Evolutionary conservation across 2,797 vertebrate genomes (phyloP).

Genomic region (Sebastolobus altivelis): DNA sequence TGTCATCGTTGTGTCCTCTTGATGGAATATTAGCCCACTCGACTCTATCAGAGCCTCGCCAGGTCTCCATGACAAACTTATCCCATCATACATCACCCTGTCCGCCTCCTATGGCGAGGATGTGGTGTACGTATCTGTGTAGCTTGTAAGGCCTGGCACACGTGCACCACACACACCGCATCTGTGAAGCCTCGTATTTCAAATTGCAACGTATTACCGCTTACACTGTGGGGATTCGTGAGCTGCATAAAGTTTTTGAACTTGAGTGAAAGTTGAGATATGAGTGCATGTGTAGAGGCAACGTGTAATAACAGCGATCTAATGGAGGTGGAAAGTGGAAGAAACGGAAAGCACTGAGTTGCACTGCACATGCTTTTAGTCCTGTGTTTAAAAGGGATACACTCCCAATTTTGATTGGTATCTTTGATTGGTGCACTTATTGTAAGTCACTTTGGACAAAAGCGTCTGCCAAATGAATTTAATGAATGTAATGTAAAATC

Average conservation of each 20-base stretch:
- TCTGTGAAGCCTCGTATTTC: constrained; percentile 64
- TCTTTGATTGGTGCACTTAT: neutral
- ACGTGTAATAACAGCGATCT: neutral
- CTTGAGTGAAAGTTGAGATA: constrained; percentile 49
- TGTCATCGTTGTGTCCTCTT: neutral
- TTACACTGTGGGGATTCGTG: constrained; percentile 46
- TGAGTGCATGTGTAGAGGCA: neutral
- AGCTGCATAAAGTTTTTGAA: constrained; percentile 59
- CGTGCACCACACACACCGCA: constrained; percentile 44
- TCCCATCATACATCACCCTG: constrained; percentile 11
- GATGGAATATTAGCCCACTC: neutral
- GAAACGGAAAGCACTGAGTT: neutral
- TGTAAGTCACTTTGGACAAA: neutral
- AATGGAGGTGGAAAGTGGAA: neutral
- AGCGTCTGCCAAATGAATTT: neutral
- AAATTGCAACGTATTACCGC: constrained; percentile 64
- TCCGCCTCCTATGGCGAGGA: neutral
- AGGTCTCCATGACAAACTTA: neutral
- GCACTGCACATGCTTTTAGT: neutral
- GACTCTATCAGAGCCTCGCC: neutral
- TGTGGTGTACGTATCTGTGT: constrained; percentile 19
- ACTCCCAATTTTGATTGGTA: neutral
- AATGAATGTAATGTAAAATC: neutral
- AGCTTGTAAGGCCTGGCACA: constrained; percentile 53
- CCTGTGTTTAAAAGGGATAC: neutral